These are phyloP conservation scores for Mythimna impura DNA, from an alignment of 2,888 invertebrate species.

Conservation along the genomic window DNA sequence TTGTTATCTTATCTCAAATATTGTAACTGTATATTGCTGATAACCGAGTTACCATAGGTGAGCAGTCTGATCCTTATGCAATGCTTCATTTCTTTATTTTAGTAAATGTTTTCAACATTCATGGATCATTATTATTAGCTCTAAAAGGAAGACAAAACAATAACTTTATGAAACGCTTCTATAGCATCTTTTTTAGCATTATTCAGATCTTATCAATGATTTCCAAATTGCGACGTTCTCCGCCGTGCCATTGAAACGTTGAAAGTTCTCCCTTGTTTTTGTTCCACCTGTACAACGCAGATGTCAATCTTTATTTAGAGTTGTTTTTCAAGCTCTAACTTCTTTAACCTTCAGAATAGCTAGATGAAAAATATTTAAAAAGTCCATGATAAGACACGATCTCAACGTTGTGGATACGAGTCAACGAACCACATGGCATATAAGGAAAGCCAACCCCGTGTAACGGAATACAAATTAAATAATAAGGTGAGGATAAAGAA, in stretches of 20 bases:
- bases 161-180: not conserved
- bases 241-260: not conserved
- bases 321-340: slow-evolving; percentile 17
- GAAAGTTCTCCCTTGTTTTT: slow-evolving; percentile 14
- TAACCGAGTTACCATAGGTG: slow-evolving; percentile 27
- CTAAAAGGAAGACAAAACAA: slow-evolving; percentile 3
- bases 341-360: too few species aligned
- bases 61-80: slow-evolving; percentile 21
- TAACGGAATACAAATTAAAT: too few species aligned
- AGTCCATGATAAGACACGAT: too few species aligned
- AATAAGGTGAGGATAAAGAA: too few species aligned
- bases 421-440: too few species aligned
- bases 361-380: too few species aligned
- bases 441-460: too few species aligned
- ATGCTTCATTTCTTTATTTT: not conserved
- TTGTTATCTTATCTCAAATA: slow-evolving; percentile 42
- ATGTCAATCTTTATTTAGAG: slow-evolving; percentile 17
- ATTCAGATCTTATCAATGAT: slow-evolving; percentile 13
- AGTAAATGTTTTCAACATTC: not conserved
- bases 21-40: slow-evolving; percentile 28
- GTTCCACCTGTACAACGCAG: slow-evolving; percentile 13
- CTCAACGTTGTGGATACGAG: too few species aligned
- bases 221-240: slow-evolving; percentile 7
- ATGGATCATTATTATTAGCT: not conserved
- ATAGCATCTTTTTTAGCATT: not conserved